A percentile compares a stretch with the other conserved stretches of the same genome.
These are phyloP conservation scores for Seriola rivoliana DNA, from an alignment of 2,113 vertebrate genomes.

Conservation along the genomic window DNA sequence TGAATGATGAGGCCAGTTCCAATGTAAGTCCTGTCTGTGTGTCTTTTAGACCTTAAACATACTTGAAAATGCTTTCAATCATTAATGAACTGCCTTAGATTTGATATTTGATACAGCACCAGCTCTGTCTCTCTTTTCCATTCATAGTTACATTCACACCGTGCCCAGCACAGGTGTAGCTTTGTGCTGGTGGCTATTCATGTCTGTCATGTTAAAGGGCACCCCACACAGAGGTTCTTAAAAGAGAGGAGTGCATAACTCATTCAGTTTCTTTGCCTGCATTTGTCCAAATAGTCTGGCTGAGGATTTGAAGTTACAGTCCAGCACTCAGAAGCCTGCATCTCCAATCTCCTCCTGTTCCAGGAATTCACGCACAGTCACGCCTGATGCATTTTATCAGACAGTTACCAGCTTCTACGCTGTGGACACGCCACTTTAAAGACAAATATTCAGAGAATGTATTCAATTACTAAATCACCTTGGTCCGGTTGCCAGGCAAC, in stretches of 20 bases:
- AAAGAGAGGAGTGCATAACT: slow-evolving; percentile 17
- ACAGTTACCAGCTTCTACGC: background rate
- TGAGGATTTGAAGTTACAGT: slow-evolving; percentile 28
- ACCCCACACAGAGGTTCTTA: slow-evolving; percentile 12
- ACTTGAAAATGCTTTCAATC: slow-evolving; percentile 20
- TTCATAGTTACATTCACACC: background rate
- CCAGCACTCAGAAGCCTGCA: background rate
- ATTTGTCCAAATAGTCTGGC: slow-evolving; percentile 7
- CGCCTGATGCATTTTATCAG: slow-evolving; percentile 20
- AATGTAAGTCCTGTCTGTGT: background rate
- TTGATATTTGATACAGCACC: background rate
- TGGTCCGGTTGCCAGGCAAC: slow-evolving; percentile 78
- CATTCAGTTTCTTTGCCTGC: slow-evolving; percentile 7
- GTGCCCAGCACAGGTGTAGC: background rate
- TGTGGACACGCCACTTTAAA: slow-evolving; percentile 42
- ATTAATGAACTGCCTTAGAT: slow-evolving; percentile 15
- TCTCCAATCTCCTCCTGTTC: background rate
- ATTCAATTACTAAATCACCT: slow-evolving; percentile 75
- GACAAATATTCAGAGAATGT: slow-evolving; percentile 58
- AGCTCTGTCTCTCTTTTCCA: background rate
- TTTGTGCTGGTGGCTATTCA: slow-evolving; percentile 21
- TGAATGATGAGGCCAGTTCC: slow-evolving; percentile 16
- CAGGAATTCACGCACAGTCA: background rate
- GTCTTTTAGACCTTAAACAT: slow-evolving; percentile 1
- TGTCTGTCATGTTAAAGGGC: slow-evolving; percentile 49